Evolutionary conservation across 2,113 vertebrate genomes (phyloP), one percentile per base, ranked within the genome.

Genomic region (Limnothrissa miodon): DNA sequence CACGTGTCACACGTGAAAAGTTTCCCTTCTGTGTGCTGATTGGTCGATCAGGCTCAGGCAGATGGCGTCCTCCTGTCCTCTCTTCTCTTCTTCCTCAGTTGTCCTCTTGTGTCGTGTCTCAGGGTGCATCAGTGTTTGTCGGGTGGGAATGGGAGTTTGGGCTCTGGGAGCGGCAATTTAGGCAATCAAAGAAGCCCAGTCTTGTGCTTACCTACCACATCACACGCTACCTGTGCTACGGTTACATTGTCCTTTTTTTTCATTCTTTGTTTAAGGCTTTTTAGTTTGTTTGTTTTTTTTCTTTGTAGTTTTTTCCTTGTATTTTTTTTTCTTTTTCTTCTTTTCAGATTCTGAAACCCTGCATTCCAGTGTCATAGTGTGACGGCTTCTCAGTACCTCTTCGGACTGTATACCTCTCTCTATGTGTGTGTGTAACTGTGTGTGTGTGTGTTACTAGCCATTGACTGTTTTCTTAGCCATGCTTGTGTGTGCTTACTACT

Each of bases 311-410:
- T 66, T 59, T 51, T 45, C 59, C 48, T 79, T 56, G 2, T 70
- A 74, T 82, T 87, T 10, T 87, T 89, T 70, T 80, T 78, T 45
- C 9, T 3, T 51, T 80, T 79, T 70, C 23, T n/a, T 13, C 42
- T 39, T 39, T 5, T 53, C 45, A 80, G 59, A 45, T 56, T 85
- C 70, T 81, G 7, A 80, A 48, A 74, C 25, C 81, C 81, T 53
- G 74, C 86, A 83, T 84, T 82, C 62, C 80, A 66, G 66, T 66
- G 36, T 45, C 25, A 39, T 8, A 19, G 66, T 84, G 48, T 74
- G 80, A 78, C 80, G 33, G 25, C 51, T 51, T 81, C 66, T 81
- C 39, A 85, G 81, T 87, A 87, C 83, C 83, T 87, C 80, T 82
- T 78, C 42, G 81, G 78, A 81, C 66, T 36, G 66, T 74, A 74